Evolutionary conservation across 2,113 vertebrate species (phyloP).

Genomic region (Pampusana beccarii): DNA sequence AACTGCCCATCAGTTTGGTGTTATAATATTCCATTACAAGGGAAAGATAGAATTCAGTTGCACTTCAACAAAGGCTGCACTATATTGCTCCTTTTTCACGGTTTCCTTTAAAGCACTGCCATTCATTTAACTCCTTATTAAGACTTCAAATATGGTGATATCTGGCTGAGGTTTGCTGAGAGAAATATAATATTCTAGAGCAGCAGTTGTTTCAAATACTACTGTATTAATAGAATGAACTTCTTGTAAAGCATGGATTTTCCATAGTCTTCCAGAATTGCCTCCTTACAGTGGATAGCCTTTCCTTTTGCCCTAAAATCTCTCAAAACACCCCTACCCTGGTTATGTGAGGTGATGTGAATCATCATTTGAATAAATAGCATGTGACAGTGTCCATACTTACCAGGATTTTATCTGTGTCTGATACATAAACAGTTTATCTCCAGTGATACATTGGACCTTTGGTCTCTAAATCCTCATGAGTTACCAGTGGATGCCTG

Average conservation of each 20-base stretch:
- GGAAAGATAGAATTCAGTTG: background rate
- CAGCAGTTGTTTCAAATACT: background rate
- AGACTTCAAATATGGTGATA: background rate
- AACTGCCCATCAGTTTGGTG: background rate
- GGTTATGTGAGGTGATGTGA: background rate
- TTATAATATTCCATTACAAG: background rate
- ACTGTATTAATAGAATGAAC: background rate
- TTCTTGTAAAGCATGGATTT: background rate
- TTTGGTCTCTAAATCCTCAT: background rate
- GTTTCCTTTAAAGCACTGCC: background rate
- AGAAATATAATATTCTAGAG: background rate
- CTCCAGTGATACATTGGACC: fast-evolving
- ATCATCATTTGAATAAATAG: background rate
- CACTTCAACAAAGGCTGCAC: background rate
- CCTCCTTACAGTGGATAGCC: background rate
- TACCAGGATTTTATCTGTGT: background rate
- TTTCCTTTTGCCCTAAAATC: background rate
- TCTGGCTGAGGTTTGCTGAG: background rate
- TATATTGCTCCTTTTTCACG: background rate
- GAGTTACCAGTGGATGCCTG: background rate
- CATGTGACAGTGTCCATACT: background rate
- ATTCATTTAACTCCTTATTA: background rate
- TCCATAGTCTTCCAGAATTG: background rate
- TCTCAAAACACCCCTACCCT: background rate
- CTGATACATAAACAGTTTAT: background rate